Conservation (phyloP, 1,140 invertebrate genomes). For the Arctopsyche grandis region DNA sequence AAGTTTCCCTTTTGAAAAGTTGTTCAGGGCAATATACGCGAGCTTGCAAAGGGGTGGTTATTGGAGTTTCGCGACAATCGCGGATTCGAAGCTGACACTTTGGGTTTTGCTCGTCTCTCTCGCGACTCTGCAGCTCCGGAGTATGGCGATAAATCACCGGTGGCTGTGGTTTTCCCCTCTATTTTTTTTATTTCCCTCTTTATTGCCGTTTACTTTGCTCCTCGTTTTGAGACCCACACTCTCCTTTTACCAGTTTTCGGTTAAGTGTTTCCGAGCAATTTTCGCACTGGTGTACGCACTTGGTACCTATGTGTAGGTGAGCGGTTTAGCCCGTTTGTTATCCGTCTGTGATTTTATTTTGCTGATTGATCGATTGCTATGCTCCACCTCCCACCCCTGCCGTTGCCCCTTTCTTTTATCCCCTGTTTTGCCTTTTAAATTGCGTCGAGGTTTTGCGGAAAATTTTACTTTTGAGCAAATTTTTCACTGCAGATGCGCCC, state of each 20-base stretch:
- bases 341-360: constrained; percentile 6
- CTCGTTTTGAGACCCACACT: neutral
- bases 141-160: constrained; percentile 21
- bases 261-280: constrained; percentile 19
- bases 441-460: neutral
- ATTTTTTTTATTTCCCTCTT: constrained; percentile 19
- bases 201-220: constrained; percentile 16
- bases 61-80: constrained; percentile 18
- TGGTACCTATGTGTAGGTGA: neutral
- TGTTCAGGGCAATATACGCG: neutral
- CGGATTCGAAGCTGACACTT: constrained; percentile 17
- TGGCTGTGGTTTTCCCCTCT: neutral
- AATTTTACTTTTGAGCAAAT: neutral
- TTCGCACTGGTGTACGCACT: neutral
- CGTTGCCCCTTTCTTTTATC: neutral
- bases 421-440: constrained; percentile 16
- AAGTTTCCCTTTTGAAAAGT: neutral
- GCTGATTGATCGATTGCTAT: neutral
- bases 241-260: neutral
- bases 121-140: constrained; percentile 1
- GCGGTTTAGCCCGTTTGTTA: neutral
- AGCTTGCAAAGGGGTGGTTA: neutral
- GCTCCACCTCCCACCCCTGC: neutral
- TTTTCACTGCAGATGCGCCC: constrained; percentile 3
- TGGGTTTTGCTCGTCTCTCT: neutral